Evolutionary conservation across 2,797 vertebrate species (phyloP), one percentile per base, ranked within the genome.

Genomic region (Tauraco hartlaubi): DNA sequence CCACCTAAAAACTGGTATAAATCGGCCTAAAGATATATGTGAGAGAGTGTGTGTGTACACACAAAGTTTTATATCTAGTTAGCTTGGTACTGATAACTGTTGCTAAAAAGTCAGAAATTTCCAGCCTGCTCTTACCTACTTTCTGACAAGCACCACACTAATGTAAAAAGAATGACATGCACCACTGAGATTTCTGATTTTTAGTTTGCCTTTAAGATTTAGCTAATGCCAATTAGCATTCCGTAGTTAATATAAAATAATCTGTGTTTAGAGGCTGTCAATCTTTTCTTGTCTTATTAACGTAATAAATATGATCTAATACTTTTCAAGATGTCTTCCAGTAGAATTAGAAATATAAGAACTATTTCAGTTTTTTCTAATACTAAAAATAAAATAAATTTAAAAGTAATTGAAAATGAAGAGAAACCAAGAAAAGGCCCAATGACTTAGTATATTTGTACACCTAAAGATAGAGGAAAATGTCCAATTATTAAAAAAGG

Each of bases 161-260:
- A 72, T 62, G 17, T 12, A 59, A 48, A 68, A 86, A 56, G 52
- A 92, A 66, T 86, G 20, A 48, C 13, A 17, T n/a, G 9, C 31
- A 51, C 46, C 26, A 15, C 9, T 74, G 72, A 35, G 79, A 74
- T 8, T 69, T 85, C 19, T n/a, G 43, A 56, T 59, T 90, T 84
- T 90, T 48, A 26, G 28, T 61, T 90, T 93, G n/a, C 44, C 48
- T 90, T 86, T 73, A 91, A 91, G 51, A 48, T 85, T 84, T 92
- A 76, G 12, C 23, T 88, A 72, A 86, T 71, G 15, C 25, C 18
- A 81, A 8, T 81, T 67, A 58, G 9, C 59, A 31, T 73, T 61
- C 35, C 18, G 29, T 23, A 31, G 88, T 84, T 89, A 72, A 46
- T 67, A 54, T 64, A 58, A 63, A 92, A 78, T 4, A 54, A n/a